A percentile compares a stretch with the other conserved stretches of the same genome.
Conservation (phyloP, 2,113 vertebrate species). For the Caracal caracal region DNA sequence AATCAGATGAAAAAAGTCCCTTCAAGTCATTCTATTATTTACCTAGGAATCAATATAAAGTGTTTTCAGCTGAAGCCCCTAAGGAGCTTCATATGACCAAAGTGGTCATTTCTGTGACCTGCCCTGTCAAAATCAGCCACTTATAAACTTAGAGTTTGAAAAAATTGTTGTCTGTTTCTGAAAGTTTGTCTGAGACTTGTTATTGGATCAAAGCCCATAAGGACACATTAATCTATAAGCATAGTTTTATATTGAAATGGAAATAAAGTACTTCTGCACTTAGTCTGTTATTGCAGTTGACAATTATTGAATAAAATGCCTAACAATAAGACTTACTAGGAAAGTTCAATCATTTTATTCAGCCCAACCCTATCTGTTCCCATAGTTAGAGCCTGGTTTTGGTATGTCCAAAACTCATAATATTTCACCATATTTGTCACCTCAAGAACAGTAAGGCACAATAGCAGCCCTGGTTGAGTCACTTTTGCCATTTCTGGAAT, state of each 20-base stretch:
- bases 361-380: not conserved
- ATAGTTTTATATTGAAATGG: constrained; percentile 7
- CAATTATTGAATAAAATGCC: not conserved
- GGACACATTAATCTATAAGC: not conserved
- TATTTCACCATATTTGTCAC: not conserved
- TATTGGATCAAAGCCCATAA: not conserved
- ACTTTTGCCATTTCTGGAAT: not conserved
- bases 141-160: not conserved
- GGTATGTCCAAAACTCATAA: not conserved
- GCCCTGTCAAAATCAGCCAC: not conserved
- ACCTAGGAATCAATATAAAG: not conserved
- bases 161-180: not conserved
- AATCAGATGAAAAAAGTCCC: not conserved
- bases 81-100: not conserved
- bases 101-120: not conserved
- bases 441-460: not conserved
- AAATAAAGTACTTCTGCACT: not conserved
- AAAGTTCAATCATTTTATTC: not conserved
- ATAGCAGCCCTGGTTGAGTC: not conserved
- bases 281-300: not conserved
- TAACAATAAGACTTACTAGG: not conserved
- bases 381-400: not conserved
- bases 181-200: not conserved
- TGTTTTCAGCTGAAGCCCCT: not conserved
- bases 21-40: not conserved